A percentile compares a stretch with the other conserved stretches of the same genome.
Evolutionary conservation across 2,888 invertebrate species (phyloP).

Genomic region (Epirrhoe alternata): DNA sequence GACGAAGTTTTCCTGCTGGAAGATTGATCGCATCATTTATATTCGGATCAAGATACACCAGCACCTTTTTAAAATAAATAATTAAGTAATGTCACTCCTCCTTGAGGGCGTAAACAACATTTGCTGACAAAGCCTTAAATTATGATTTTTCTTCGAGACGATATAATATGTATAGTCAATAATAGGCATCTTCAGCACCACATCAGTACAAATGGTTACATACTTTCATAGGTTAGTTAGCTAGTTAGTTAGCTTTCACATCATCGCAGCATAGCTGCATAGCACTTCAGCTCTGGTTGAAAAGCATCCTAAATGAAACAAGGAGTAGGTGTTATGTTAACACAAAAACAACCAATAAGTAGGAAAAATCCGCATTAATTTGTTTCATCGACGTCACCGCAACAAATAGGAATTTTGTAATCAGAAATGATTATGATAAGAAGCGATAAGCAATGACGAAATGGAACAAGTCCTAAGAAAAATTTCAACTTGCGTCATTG

Average conservation of each 20-base stretch:
- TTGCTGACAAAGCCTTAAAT: conserved; percentile 33
- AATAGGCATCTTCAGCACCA: background rate
- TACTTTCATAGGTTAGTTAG: no score
- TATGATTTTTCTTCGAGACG: no score
- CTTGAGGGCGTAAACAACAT: background rate
- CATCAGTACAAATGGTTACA: no score
- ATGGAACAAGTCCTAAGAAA: conserved; percentile 12
- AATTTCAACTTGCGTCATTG: conserved; percentile 39
- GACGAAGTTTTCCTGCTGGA: conserved; percentile 48
- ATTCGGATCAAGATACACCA: conserved; percentile 39
- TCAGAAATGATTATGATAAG: background rate
- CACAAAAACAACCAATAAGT: background rate
- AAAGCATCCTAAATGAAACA: no score
- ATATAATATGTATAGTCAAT: no score
- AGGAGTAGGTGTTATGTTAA: background rate
- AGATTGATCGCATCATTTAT: conserved; percentile 54
- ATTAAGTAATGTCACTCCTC: conserved; percentile 8
- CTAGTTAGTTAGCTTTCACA: no score
- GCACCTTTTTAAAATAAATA: conserved; percentile 35
- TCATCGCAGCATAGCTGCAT: no score
- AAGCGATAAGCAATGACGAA: conserved; percentile 26
- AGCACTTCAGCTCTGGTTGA: no score
- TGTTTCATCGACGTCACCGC: conserved; percentile 17
- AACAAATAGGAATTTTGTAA: conserved; percentile 1
- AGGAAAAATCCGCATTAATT: background rate